Evolutionary conservation across 2,797 vertebrate species (phyloP), one percentile per base, ranked within the genome.

Genomic region (Neosalanx taihuensis): DNA sequence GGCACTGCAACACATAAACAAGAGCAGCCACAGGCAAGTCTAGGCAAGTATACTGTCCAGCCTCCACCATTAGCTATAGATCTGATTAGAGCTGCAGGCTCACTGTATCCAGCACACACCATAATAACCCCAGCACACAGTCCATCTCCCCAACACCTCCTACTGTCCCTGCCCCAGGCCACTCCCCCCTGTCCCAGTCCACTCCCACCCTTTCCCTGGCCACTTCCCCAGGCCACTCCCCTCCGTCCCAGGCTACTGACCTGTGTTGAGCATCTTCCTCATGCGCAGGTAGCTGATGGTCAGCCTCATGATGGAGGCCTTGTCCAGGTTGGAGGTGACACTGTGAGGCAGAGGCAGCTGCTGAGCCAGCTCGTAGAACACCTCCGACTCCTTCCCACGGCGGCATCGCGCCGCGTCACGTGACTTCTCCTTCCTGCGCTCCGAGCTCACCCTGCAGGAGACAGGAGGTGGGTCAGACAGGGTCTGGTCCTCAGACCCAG

Each of bases 301-400:
- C 63, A 99, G 94, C 69, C 98, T 95, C 95, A 99, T 99, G 80
- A 99, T 95, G 65, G 98, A 99, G 6, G 98, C 97, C 87, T 99
- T 99, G 90, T 99, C 98, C 76, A 99, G 92, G 86, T 96, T 95
- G 0, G 96, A 94, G 58, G 92, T 96, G 85, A 98, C 85, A 0
- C 95, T 96, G 86, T 97, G 96, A n/a, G 96, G 94, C 81, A 99
- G 90, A 2, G 98, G 98, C 86, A 99, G 91, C 92, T 99, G 89
- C 86, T 95, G 94, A 65, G 96, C 95, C 76, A 99, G 93, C 85
- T 99, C 96, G 15, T 95, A 98, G 87, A 99, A 99, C 53, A 99
- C 97, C 76, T 99, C 97, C 0, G 97, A 96, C 82, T 99, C 98
- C 86, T 99, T 98, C 87, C 96, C 96, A 70, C 98, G 88, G 2